phyloP scores from a whole-genome alignment of 2,113 vertebrate genomes.

The Elephas maximus region DNA sequence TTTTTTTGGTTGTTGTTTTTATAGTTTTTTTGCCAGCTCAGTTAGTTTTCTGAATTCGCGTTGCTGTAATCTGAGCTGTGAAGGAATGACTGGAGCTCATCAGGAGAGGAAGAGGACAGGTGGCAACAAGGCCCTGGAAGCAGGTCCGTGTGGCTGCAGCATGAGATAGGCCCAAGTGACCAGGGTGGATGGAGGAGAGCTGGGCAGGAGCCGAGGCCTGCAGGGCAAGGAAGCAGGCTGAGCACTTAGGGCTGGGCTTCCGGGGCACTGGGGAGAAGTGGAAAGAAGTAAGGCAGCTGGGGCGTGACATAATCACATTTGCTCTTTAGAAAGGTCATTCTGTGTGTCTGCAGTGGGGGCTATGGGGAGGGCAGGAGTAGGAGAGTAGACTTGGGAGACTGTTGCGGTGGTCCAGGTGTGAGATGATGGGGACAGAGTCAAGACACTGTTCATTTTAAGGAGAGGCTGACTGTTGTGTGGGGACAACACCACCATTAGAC shows the following conservation, averaged over 20 bases:
- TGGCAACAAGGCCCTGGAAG: too few relatives aligned
- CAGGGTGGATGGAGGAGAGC: too few relatives aligned
- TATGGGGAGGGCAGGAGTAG: rapidly evolving
- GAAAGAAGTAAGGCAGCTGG: too few relatives aligned
- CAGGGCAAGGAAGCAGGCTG: rapidly evolving
- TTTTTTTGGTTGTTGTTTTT: too few relatives aligned
- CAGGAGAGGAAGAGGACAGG: not conserved
- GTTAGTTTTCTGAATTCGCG: not conserved
- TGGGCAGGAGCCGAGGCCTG: not conserved
- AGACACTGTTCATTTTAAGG: not conserved
- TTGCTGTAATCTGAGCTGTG: not conserved
- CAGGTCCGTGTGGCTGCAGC: not conserved
- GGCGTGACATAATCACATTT: too few relatives aligned
- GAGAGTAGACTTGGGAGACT: not conserved
- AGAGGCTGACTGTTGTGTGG: rapidly evolving
- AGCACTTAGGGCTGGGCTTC: not conserved
- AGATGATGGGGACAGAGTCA: not conserved
- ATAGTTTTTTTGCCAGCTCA: not conserved
- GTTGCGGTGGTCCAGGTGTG: not conserved
- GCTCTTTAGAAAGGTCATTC: not conserved
- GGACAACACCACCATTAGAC: not conserved
- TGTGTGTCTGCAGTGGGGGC: not conserved
- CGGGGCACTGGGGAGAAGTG: not conserved
- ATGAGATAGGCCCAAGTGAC: rapidly evolving
- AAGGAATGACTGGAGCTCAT: not conserved